Percentiles rank a stretch among this genome's conserved stretches.
phyloP scores from a whole-genome alignment of 2,113 vertebrate genomes.

The Prionailurus bengalensis region DNA sequence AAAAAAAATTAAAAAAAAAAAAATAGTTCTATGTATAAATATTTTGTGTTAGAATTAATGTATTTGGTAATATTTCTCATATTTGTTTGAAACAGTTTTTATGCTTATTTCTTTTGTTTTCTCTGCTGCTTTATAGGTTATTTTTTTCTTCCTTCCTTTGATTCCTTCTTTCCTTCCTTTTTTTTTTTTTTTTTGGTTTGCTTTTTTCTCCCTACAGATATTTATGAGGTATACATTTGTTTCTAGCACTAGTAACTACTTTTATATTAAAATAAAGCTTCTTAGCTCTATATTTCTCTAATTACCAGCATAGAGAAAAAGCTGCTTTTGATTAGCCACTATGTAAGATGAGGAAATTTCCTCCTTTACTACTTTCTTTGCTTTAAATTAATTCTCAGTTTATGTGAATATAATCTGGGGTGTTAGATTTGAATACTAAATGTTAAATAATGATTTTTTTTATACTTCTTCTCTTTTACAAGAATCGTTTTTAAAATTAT shows the following conservation, averaged over 20 bases:
- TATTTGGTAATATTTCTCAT: neutral
- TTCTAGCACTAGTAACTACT: conserved; percentile 10
- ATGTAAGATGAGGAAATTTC: neutral
- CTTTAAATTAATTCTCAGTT: neutral
- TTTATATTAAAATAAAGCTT: conserved; percentile 40
- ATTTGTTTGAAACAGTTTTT: conserved; percentile 9
- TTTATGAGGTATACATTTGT: neutral
- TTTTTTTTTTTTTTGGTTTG: neutral
- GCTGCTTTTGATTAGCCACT: neutral
- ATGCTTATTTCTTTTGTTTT: neutral
- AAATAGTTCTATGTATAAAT: neutral
- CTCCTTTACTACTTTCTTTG: neutral
- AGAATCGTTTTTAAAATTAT: neutral
- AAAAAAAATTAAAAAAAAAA: too few species aligned
- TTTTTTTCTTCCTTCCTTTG: neutral
- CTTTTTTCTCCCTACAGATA: neutral
- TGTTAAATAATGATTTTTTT: neutral
- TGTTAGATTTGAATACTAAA: neutral
- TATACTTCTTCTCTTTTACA: conserved; percentile 10
- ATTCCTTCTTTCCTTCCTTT: neutral
- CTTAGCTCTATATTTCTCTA: neutral
- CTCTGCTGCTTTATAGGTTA: neutral
- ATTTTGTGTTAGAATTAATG: neutral
- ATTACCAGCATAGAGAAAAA: neutral
- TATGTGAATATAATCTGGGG: neutral